These are phyloP conservation scores for Amazona ochrocephala DNA, from an alignment of 2,797 vertebrate genomes.

Conservation along the genomic window DNA sequence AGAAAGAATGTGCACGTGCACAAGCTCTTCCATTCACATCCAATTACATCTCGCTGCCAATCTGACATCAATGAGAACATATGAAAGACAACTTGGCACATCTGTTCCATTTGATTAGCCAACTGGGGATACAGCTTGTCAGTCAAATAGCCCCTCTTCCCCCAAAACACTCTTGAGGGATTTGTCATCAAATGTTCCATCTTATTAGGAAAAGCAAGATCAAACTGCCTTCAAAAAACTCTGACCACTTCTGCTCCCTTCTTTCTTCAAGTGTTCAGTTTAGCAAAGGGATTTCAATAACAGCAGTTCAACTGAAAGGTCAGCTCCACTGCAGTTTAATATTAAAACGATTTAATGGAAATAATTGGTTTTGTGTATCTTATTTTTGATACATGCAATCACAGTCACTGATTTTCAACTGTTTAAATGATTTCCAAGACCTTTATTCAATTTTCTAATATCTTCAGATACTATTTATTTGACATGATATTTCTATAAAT, in stretches of 20 bases:
- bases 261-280: not conserved
- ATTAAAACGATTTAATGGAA: not conserved
- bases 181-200: slow-evolving; percentile 34
- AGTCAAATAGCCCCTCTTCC: not conserved
- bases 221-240: not conserved
- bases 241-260: not conserved
- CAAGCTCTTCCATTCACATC: slow-evolving; percentile 11
- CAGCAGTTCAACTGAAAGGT: not conserved
- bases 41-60: slow-evolving; percentile 35
- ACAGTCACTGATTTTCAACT: not conserved
- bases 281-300: not conserved
- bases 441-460: not conserved
- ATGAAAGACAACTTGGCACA: slow-evolving; percentile 43
- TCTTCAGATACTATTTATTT: slow-evolving; percentile 20
- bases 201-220: slow-evolving; percentile 9
- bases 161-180: not conserved
- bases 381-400: not conserved
- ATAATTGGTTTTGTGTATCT: not conserved
- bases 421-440: not conserved
- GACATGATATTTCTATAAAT: slow-evolving; percentile 17
- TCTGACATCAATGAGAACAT: not conserved
- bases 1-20: not conserved
- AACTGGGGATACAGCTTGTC: not conserved
- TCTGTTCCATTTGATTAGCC: not conserved
- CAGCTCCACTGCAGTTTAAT: not conserved